Evolutionary conservation across 2,113 vertebrate genomes (phyloP), one percentile per base, ranked within the genome.

Genomic region (Halichoeres trimaculatus): DNA sequence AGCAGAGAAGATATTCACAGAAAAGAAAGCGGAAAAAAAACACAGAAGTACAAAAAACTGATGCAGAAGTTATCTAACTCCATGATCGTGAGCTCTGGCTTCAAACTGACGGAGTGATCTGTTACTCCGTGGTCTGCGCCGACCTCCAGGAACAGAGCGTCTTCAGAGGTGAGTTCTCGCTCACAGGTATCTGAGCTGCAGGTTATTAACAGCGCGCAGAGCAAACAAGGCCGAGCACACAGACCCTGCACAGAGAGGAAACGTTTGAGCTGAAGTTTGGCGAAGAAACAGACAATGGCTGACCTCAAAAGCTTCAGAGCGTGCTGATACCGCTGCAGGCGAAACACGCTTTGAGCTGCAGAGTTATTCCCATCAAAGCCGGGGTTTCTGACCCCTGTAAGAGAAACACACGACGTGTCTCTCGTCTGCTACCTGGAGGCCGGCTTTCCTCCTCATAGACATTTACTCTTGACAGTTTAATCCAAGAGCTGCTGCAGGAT

Each of bases 401-500:
- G 55, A 68, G 30, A 84, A 38, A 80, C 38, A 45, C 34, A 22
- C 8, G n/a, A 67, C 56, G 50, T 66, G 14, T 30, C n/a, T 43
- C 35, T 54, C 30, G 14, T 59, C 14, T 54, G 53, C 41, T 57
- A 73, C 65, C 68, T 76, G 23, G 13, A 23, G 24, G 22, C 30
- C 17, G 48, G 66, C 78, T 74, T 80, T 52, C 38, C 58, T 83
- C 57, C 53, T 58, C 2, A 22, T 50, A n/a, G 10, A 70, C 40
- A 84, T 83, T 89, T 70, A 70, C 41, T n/a, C 43, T 26, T 76
- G 80, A 78, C 69, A 78, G 52, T 74, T 71, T 82, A 85, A 88
- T 85, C 90, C 67, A 55, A 86, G 62, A 65, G 48, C 57, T 4
- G 59, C 61, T 60, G 36, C 54, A 35, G 59, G 51, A 59, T 5